Base-by-base conservation (phyloP, 2,113 vertebrate species). In the Rhinichthys klamathensis region DNA sequence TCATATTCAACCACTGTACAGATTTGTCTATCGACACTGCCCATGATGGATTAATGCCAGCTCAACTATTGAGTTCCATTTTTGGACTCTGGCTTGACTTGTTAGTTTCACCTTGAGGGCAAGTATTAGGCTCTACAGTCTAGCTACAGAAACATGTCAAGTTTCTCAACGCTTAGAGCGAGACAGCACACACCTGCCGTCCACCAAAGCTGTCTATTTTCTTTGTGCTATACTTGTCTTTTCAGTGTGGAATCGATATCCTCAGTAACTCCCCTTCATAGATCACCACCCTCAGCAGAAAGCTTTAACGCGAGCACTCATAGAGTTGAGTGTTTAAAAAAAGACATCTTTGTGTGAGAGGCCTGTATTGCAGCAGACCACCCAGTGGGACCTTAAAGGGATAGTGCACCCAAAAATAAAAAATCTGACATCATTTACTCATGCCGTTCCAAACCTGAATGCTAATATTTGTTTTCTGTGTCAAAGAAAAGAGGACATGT, bases 41-140 rank as follows among this genome's bases (percentile, higher is more conserved):
- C 9, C n/a, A 30, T 51, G 25, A 75, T 75, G 15, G 44, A 51
- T 51, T 51, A 18, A 51, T 25, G 27, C 13, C 46, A 51, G 3
- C 73, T 30, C n/a, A 75, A 46, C 44, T 74, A 21, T 41, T 69
- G 61, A 65, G 44, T 70, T 63, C 25, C n/a, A 27, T 60, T 46
- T 86, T 46, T 76, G 54, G 63, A 60, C 86, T 85, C 65, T 82
- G 84, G 73, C 51, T 82, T 79, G 54, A 56, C 84, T 82, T 89
- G 88, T 82, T 78, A 69, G 56, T 85, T 73, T 74, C 78, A 72
- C 76, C 75, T 78, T 82, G 86, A 87, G 73, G 75, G 58, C 65
- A 30, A 25, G 13, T 81, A 30, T 63, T 21, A 67, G 23, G 4
- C 9, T 13, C 65, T 73, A 27, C 32, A n/a, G 61, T 41, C 25